Conservation (phyloP, 1,140 invertebrate species). For the Limonius californicus region DNA sequence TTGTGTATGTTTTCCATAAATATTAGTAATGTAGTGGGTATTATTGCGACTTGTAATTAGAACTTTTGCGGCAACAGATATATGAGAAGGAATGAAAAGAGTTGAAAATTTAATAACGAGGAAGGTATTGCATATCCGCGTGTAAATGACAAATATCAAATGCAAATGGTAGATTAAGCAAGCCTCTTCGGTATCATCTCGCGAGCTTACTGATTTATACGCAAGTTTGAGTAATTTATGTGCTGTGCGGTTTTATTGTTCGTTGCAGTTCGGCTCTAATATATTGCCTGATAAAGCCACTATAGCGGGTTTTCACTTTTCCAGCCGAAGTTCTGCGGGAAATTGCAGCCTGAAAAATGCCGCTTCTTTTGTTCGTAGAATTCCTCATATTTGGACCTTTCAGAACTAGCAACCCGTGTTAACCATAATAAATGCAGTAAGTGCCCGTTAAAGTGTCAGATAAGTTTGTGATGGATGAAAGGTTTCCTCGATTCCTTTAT, state of each 20-base stretch:
- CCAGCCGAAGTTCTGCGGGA: not conserved
- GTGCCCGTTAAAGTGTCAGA: constrained; percentile 6
- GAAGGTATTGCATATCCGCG: not conserved
- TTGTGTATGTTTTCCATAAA: too few species aligned
- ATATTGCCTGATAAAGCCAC: constrained; percentile 8
- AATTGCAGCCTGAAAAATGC: not conserved
- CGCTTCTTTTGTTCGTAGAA: not conserved
- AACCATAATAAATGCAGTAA: constrained; percentile 3
- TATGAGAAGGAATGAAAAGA: too few species aligned
- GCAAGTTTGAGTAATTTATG: constrained; percentile 12
- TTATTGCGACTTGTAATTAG: too few species aligned
- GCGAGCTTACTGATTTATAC: not conserved
- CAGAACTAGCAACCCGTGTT: not conserved
- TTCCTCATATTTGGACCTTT: constrained; percentile 3
- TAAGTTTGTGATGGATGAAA: constrained; percentile 5
- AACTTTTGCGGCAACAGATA: too few species aligned
- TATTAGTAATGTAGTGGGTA: too few species aligned
- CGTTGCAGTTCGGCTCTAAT: not conserved
- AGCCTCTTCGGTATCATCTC: constrained; percentile 2
- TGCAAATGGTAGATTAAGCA: constrained; percentile 5
- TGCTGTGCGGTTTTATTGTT: not conserved
- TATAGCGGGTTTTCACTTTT: constrained; percentile 9
- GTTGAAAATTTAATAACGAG: not conserved
- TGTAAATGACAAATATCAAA: not conserved
- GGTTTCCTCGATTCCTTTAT: not conserved